These are phyloP conservation scores for Polyodon spathula DNA, from an alignment of 2,113 vertebrate genomes.

Conservation along the genomic window DNA sequence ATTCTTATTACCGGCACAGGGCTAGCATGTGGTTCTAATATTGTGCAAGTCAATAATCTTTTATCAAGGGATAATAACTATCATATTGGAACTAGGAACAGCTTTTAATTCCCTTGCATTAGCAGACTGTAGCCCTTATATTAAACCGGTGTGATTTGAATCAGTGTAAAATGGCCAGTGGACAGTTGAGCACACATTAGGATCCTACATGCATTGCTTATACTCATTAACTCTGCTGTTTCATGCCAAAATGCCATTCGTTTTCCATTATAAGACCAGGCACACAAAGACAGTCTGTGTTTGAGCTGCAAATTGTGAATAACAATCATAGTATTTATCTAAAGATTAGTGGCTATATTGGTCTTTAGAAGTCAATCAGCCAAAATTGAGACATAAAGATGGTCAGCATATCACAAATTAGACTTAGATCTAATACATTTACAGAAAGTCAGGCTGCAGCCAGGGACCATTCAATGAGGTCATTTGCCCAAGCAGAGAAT, in stretches of 20 bases:
- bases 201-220: constrained; percentile 51
- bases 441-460: constrained; percentile 21
- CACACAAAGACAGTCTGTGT: constrained; percentile 26
- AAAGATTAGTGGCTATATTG: constrained; percentile 38
- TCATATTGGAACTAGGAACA: constrained; percentile 35
- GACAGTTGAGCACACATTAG: constrained; percentile 51
- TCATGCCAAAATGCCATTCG: constrained; percentile 64
- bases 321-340: constrained; percentile 43
- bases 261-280: constrained; percentile 60
- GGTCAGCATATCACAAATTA: constrained; percentile 19
- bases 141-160: constrained; percentile 56
- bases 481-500: too few species aligned
- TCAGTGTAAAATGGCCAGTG: constrained; percentile 47
- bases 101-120: constrained; percentile 19
- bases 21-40: constrained; percentile 26
- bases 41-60: constrained; percentile 55
- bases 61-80: constrained; percentile 58
- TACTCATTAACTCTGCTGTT: constrained; percentile 55
- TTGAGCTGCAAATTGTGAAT: constrained; percentile 46
- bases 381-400: constrained; percentile 25
- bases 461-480: constrained; percentile 23
- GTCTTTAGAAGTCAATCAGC: constrained; percentile 15
- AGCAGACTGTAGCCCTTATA: constrained; percentile 42
- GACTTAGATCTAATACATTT: constrained; percentile 20
- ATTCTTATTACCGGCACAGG: constrained; percentile 40